Base-by-base conservation (phyloP, 1,140 invertebrate genomes). In the Drosophila guanche region DNA sequence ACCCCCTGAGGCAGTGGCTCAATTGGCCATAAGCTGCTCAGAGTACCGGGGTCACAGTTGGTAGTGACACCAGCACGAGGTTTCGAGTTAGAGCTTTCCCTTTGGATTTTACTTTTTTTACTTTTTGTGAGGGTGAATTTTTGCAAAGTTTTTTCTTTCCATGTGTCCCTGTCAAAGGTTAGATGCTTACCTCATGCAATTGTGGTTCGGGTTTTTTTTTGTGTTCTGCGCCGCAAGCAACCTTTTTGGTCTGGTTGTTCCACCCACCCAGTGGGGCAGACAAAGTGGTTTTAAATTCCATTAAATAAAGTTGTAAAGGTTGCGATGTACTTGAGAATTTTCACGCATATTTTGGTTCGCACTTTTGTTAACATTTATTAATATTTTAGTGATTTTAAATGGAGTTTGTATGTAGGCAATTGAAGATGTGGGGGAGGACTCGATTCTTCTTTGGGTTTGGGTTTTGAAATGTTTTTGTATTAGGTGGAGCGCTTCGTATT, bases 251-350 rank as follows among this genome's bases (percentile, higher is more conserved):
- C 46, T 46, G 12, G 40, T 48, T 74, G 46, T 20, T 20, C 57
- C 68, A 59, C 65, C 42, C 58, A 68, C 48, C 29, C 27, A 50
- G 45, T 42, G 53, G 72, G 70, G 56, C 59, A 43, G 25, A 51
- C 42, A 76, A 88, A 90, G 88, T 90, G 88, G 88, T 90, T 90
- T 90, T 90, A 90, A 90, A 90, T 90, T 90, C 88, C 88, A 90
- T 90, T 90, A 90, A 90, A 88, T 90, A 88, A 80, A 88, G 81
- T 90, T 90, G 89, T 90, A 84, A 83, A 71, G 88, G 80, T 90
- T 76, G 55, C 29, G 27, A n/a, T 10, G 46, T 41, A 75, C 74
- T 88, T 71, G 65, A 69, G 71, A 79, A 86, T 88, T 90, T 90
- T 90, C 88, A 90, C 86, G 86, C 88, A 90, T 85, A 90, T 90